Evolutionary conservation across 2,797 vertebrate species (phyloP), one percentile per base, ranked within the genome.

Genomic region (Hydrocynus forskahlii): DNA sequence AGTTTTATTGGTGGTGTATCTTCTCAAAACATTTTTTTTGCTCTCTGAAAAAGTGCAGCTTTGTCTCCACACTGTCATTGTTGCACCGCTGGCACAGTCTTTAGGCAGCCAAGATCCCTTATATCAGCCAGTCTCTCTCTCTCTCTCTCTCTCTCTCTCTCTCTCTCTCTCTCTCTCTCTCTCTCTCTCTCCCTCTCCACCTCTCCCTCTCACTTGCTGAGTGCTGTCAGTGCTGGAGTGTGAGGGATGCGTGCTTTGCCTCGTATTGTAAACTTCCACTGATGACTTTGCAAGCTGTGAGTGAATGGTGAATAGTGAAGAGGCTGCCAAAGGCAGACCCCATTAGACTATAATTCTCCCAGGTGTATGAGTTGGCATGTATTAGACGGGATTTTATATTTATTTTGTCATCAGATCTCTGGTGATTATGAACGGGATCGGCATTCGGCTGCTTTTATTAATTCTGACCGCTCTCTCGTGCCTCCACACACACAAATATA

Each of bases 211-310:
- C 25, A 25, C 60, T 63, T 12, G 25, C 60, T 63, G 8, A 43
- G 8, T 8, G 14, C 29, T 55, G n/a, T 29, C 35, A 25, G 69
- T 52, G 10, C 14, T 84, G 84, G 86, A 85, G 84, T n/a, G n/a
- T n/a, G n/a, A n/a, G n/a, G 88, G 82, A 89, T 86, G 90, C 89
- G 83, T 82, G 79, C 76, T 71, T 23, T 54, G 69, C 23, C 68
- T 77, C n/a, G 3, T 68, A 69, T 69, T 69, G 55, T 69, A 57
- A 48, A 77, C 74, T 60, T 54, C 7, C 35, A 1, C 86, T 91
- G 85, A 91, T 90, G 86, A 81, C 69, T 91, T 90, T 87, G 40
- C 88, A 89, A 90, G 90, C 84, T 89, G 74, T 52, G 69, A 60
- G 75, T 60, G 67, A 74, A 77, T 72, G 63, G 60, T 80, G 78